Base-by-base conservation (phyloP, 1,140 invertebrate genomes). In the Wasmannia auropunctata region DNA sequence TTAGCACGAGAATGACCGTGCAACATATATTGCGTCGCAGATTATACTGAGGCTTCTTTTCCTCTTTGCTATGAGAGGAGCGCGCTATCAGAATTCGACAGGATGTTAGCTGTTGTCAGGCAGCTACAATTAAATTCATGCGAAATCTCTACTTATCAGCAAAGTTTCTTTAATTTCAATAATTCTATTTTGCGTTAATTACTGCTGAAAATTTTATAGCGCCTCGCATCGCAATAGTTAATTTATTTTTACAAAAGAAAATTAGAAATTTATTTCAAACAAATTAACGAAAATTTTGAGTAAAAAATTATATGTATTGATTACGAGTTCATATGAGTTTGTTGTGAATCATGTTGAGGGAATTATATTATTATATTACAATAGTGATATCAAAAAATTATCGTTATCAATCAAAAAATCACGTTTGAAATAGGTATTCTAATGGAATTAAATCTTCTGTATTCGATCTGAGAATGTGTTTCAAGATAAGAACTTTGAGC, bases 91-190 rank as follows among this genome's bases (percentile, higher is more conserved):
- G 28, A 22, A 60, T 74, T 2, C 4, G 8, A 58, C 79, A 83
- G 79, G 79, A 83, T 72, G 65, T 58, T 43, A 56, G 37, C 65
- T 81, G 65, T 43, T 25, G 49, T 70, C 49, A 72, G 6, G 4
- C 25, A 81, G 65, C 10, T 43, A 72, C 22, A 81, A 31, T 81
- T 56, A 72, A 72, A 81, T 40, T 19, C 10, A 28, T 31, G 19
- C 46, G n/a, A 31, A 63, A 70, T 14, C 16, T 54, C 25, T 63
- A n/a, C 6, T 40, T 56, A 49, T 34, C 67, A 58, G 37, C 6
- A 46, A 22, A 28, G 58, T 56, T 31, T 31, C 11, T 37, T 63
- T n/a, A 80, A 80, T 10, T 67, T 43, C 14, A 54, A 0, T 46
- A 70, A 14, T 2, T 80, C 4, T 40, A 69, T 16, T 34, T 81